Percentiles rank a stretch among this genome's conserved stretches.
Conservation (phyloP, 2,113 vertebrate species). For the Tenebrosternarchus preto region DNA sequence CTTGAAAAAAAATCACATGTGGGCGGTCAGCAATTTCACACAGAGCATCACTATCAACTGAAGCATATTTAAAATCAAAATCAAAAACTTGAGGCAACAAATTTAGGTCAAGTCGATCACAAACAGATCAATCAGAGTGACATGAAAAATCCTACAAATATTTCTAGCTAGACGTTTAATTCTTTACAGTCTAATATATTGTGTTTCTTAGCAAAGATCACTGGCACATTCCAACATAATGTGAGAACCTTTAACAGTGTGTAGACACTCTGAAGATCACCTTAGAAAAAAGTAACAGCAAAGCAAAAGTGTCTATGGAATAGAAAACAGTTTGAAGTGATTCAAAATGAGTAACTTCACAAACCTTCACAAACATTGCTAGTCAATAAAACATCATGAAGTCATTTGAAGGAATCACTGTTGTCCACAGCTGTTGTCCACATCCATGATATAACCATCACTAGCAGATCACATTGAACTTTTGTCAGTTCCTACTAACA, state of each 20-base stretch:
- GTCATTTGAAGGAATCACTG: background rate
- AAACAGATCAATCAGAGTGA: conserved; percentile 34
- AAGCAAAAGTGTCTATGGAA: background rate
- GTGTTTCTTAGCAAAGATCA: no score
- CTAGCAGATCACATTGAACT: background rate
- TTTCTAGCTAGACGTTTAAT: no score
- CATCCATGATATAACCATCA: no score
- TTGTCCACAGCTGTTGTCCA: no score
- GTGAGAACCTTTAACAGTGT: background rate
- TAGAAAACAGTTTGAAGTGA: background rate
- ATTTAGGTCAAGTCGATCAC: conserved; percentile 44
- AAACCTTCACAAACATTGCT: no score
- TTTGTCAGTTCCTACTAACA: no score
- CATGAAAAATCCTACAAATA: background rate
- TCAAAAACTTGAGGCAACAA: background rate
- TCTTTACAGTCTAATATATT: no score
- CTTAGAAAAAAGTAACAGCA: no score
- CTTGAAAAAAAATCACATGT: background rate
- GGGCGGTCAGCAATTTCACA: background rate
- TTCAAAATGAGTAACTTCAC: no score
- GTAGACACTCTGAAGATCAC: no score
- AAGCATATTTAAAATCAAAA: background rate
- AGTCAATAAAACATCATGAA: background rate
- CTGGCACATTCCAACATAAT: no score
- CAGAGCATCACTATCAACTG: background rate